Conservation (phyloP, 2,113 vertebrate genomes). For the Haemorhous mexicanus region DNA sequence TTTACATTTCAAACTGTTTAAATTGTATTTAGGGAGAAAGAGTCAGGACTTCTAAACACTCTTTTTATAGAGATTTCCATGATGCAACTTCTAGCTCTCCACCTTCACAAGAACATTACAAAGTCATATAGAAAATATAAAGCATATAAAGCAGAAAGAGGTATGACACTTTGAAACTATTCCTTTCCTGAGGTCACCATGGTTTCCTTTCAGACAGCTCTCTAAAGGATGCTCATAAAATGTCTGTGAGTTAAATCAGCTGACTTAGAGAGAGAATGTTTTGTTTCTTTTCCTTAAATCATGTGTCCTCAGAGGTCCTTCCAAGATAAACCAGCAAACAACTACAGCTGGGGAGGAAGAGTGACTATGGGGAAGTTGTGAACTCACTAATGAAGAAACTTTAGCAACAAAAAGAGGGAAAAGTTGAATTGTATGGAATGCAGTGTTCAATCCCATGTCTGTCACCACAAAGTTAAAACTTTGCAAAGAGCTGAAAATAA, state of each 20-base stretch:
- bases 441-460: rapidly evolving
- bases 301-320: neutral
- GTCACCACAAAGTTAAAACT: neutral
- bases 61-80: neutral
- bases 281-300: neutral
- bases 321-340: neutral
- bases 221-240: neutral
- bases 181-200: neutral
- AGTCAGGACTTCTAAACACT: neutral
- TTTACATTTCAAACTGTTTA: neutral
- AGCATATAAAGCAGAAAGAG: neutral
- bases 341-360: neutral
- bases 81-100: neutral
- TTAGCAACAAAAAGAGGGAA: neutral
- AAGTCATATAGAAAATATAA: neutral
- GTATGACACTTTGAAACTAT: neutral
- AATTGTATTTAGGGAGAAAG: neutral
- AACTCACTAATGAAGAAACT: neutral
- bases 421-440: neutral
- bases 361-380: too few relatives aligned
- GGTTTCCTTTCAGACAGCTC: neutral
- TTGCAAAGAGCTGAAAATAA: neutral
- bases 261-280: neutral
- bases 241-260: neutral
- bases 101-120: neutral